Evolutionary conservation across 2,797 vertebrate genomes (phyloP).

Genomic region (Xerus rutilus): DNA sequence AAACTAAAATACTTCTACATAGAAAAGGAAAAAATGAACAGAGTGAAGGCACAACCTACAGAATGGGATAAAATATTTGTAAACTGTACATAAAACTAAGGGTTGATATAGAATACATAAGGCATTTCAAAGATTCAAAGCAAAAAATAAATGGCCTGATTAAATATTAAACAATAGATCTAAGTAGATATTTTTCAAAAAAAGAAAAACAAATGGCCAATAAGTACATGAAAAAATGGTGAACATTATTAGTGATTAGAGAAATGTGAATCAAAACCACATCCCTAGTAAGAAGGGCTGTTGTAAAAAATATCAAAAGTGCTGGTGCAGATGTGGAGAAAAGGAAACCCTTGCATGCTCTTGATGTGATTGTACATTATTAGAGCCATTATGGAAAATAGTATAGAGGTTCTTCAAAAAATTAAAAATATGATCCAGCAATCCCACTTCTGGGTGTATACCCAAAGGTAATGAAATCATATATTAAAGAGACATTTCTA

Average conservation of each 20-base stretch:
- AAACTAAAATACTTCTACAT: not conserved
- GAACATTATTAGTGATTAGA: not conserved
- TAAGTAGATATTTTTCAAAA: not conserved
- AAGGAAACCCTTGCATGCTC: too few relatives aligned
- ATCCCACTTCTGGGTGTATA: not conserved
- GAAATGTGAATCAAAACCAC: not conserved
- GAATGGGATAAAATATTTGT: not conserved
- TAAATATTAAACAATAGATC: not conserved
- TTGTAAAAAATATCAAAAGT: not conserved
- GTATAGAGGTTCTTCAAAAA: not conserved
- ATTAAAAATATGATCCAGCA: not conserved
- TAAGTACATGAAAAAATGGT: not conserved
- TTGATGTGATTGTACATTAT: not conserved
- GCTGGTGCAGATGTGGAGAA: not conserved
- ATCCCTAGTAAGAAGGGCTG: not conserved
- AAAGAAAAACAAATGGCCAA: not conserved
- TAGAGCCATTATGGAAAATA: not conserved
- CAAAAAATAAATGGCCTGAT: not conserved
- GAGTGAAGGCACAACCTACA: not conserved
- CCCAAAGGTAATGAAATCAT: not conserved
- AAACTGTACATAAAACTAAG: not conserved
- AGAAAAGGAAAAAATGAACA: not conserved
- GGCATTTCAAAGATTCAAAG: not conserved
- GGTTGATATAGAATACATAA: not conserved
- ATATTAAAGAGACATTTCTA: not conserved